Base-by-base conservation (phyloP, 30 jellyfish, hydroid and myxozoan genomes). In the Aurelia sp. region DNA sequence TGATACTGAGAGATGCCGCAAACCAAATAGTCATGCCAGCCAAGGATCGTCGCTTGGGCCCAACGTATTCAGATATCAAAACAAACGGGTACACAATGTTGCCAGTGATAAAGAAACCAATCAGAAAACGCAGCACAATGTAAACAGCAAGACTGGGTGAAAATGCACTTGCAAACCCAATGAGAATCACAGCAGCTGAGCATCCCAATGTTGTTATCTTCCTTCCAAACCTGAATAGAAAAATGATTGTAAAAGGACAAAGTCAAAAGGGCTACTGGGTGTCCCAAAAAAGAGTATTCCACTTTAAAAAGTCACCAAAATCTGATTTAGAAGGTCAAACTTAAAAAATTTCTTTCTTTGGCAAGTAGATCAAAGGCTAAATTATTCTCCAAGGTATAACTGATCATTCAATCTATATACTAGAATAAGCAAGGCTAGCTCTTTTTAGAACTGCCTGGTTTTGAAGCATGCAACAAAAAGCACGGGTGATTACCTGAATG, bases 51-150 rank as follows among this genome's bases (percentile, higher is more conserved):
- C 74, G 27, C 60, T 70, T 75, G 18, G 86, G 85, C 17, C 97
- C 97, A 35, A 90, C 97, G 38, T 84, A 50, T 51, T 90, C 97
- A 19, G 91, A 55, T 3, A 61, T 31, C 80, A 90, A n/a, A 52
- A 90, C 62, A 76, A 90, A 74, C 31, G 80, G 80, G 69, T 90
- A 94, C 15, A 90, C 88, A 61, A 65, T 61, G 58, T 73, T 74
- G 13, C 94, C 97, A 27, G 95, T 81, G 17, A 72, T 64, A 79
- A 83, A 67, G 74, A 90, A 67, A 15, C 97, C 97, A 48, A 82
- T 84, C 69, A 90, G 15, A 13, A 90, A 38, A 11, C 96, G 81
- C 31, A 67, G 24, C 16, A 63, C 78, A 8, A 90, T 65, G 84
- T 84, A 82, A 57, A 63, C 51, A 48, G 52, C 51, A 55, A 90